These are phyloP conservation scores for Zelostemma sp. DNA, from an alignment of 1,140 invertebrate species.

Conservation along the genomic window DNA sequence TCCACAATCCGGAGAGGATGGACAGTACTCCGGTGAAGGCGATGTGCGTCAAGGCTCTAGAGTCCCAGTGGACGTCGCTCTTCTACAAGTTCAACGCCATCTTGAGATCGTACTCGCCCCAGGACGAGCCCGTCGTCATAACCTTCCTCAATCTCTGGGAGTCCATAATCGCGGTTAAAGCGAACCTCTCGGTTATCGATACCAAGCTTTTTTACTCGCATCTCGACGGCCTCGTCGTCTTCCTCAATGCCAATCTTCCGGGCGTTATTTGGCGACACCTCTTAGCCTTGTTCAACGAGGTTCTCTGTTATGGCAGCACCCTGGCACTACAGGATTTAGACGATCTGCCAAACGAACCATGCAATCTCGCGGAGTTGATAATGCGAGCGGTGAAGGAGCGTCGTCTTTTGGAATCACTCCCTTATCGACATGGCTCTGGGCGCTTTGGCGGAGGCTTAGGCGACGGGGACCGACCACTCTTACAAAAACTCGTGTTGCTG, in stretches of 20 bases:
- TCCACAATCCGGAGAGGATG: slow-evolving; percentile 83
- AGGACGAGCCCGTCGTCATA: slow-evolving; percentile 73
- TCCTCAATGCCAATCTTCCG: slow-evolving; percentile 80
- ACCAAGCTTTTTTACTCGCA: slow-evolving; percentile 90
- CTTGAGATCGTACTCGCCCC: slow-evolving; percentile 66
- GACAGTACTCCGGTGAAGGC: slow-evolving; percentile 87
- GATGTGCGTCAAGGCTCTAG: slow-evolving; percentile 78
- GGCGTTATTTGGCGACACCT: slow-evolving; percentile 87
- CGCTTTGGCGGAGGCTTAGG: slow-evolving; percentile 71
- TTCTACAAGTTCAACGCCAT: slow-evolving; percentile 74
- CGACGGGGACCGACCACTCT: slow-evolving; percentile 74
- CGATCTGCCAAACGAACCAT: slow-evolving; percentile 84
- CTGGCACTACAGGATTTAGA: slow-evolving; percentile 84
- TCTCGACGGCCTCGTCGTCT: slow-evolving; percentile 82
- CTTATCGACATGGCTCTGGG: slow-evolving; percentile 71
- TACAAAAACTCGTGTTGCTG: slow-evolving; percentile 87
- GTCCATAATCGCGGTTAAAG: slow-evolving; percentile 91
- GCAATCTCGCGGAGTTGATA: slow-evolving; percentile 83
- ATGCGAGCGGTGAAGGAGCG: slow-evolving; percentile 88
- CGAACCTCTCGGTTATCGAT: slow-evolving; percentile 88
- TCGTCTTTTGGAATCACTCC: slow-evolving; percentile 79
- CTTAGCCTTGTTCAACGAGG: slow-evolving; percentile 87
- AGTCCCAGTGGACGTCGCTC: slow-evolving; percentile 84
- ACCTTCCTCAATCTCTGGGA: slow-evolving; percentile 90
- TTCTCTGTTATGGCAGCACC: slow-evolving; percentile 90